Evolutionary conservation across 2,113 vertebrate genomes (phyloP).

Genomic region (Elachura formosa): DNA sequence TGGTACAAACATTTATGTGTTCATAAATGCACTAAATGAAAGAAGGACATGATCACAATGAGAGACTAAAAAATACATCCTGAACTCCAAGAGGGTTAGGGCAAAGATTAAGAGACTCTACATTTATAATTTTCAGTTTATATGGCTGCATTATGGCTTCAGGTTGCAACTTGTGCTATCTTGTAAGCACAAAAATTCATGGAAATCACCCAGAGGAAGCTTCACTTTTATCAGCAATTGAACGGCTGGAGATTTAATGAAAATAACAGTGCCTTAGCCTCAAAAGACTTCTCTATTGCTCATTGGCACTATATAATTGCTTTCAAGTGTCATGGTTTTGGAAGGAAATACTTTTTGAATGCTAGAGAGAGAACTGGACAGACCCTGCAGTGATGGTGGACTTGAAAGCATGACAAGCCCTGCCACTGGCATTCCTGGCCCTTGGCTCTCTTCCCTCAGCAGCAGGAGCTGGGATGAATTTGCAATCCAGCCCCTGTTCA

Average conservation of each 20-base stretch:
- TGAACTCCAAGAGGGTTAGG: neutral
- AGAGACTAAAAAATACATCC: neutral
- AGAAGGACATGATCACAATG: neutral
- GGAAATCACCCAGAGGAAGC: neutral
- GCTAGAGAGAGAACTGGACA: neutral
- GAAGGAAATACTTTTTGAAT: neutral
- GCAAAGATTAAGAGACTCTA: neutral
- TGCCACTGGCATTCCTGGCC: neutral
- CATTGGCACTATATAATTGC: neutral
- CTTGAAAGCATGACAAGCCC: accelerated
- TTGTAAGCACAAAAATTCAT: neutral
- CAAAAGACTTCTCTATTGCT: neutral
- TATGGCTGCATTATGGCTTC: neutral
- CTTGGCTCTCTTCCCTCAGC: neutral
- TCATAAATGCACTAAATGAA: neutral
- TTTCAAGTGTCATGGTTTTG: neutral
- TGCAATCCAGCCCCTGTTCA: neutral
- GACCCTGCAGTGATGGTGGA: neutral
- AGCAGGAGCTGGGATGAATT: neutral
- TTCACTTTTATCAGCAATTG: neutral
- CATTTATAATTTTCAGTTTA: conserved; percentile 9
- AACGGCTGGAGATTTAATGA: neutral
- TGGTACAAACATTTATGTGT: neutral
- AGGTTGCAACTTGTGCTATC: neutral
- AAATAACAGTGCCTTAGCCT: neutral